Evolutionary conservation across 2,888 invertebrate genomes (phyloP).

Genomic region (Coelogynopora nodosa): DNA sequence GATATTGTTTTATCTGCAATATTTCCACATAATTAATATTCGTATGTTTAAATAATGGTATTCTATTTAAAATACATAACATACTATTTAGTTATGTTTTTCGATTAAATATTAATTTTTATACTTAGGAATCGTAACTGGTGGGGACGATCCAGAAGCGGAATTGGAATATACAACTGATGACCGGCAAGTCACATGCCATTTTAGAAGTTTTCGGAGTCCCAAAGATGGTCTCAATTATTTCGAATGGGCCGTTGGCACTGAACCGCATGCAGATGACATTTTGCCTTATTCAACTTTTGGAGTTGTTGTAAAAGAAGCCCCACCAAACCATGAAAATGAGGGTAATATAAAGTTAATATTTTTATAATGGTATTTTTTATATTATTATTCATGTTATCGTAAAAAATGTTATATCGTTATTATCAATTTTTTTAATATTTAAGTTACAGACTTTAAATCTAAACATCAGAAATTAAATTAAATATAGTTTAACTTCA

Average conservation of each 20-base stretch:
- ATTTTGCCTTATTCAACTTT: slow-evolving; percentile 50
- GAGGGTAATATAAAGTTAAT: not conserved
- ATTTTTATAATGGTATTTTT: not conserved
- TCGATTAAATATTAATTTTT: no score
- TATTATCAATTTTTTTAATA: no score
- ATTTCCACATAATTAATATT: no score
- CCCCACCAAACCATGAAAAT: slow-evolving; percentile 43
- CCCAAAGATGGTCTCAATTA: slow-evolving; percentile 50
- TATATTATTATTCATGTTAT: no score
- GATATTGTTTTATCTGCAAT: no score
- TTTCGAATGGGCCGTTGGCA: slow-evolving; percentile 52
- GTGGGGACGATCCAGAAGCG: slow-evolving; percentile 46
- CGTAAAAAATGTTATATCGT: no score
- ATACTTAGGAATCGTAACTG: slow-evolving; percentile 40
- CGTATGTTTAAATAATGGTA: no score
- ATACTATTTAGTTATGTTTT: no score
- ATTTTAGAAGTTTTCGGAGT: slow-evolving; percentile 51
- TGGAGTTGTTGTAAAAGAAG: slow-evolving; percentile 51
- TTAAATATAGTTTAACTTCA: no score
- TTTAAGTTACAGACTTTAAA: no score
- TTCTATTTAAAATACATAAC: no score
- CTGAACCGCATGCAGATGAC: slow-evolving; percentile 50
- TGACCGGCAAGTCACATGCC: slow-evolving; percentile 49
- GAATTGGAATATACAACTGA: slow-evolving; percentile 51
- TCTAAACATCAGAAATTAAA: no score